phyloP scores from a whole-genome alignment of 2,113 vertebrate genomes.

The Anolis sagrei region DNA sequence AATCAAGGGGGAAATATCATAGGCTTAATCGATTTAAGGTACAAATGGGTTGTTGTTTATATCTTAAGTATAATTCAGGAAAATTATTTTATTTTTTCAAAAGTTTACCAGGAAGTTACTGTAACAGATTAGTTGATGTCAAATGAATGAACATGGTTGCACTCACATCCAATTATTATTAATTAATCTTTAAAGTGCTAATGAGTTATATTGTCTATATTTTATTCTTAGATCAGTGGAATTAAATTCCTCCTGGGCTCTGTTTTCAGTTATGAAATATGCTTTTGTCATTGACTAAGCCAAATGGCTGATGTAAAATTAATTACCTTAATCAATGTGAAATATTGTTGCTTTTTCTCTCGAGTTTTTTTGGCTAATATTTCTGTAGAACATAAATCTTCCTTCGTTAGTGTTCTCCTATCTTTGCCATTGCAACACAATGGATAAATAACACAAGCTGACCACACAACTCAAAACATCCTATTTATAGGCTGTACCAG shows the following conservation, averaged over 20 bases:
- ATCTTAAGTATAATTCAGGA: not conserved
- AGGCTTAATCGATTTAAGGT: too few relatives aligned
- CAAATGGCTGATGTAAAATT: slow-evolving; percentile 58
- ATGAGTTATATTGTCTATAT: not conserved
- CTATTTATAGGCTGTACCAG: slow-evolving; percentile 3
- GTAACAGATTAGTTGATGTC: not conserved
- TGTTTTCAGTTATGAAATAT: slow-evolving; percentile 34
- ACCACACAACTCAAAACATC: not conserved
- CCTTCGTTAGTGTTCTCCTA: slow-evolving; percentile 3
- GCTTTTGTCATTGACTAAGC: slow-evolving; percentile 46
- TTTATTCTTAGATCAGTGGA: slow-evolving; percentile 6
- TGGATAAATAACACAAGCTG: not conserved
- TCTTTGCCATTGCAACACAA: rapidly evolving
- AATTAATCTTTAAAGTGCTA: not conserved
- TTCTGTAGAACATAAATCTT: not conserved
- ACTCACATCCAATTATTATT: not conserved
- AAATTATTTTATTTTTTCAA: not conserved
- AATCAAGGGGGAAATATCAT: too few relatives aligned
- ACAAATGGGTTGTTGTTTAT: not conserved
- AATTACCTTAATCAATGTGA: slow-evolving; percentile 59
- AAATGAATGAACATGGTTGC: not conserved
- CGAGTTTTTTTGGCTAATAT: slow-evolving; percentile 50
- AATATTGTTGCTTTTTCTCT: slow-evolving; percentile 47
- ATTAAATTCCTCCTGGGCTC: slow-evolving; percentile 40
- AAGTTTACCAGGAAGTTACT: not conserved